Conservation (phyloP, 2,888 invertebrate species). For the Drymonia ruficornis region DNA sequence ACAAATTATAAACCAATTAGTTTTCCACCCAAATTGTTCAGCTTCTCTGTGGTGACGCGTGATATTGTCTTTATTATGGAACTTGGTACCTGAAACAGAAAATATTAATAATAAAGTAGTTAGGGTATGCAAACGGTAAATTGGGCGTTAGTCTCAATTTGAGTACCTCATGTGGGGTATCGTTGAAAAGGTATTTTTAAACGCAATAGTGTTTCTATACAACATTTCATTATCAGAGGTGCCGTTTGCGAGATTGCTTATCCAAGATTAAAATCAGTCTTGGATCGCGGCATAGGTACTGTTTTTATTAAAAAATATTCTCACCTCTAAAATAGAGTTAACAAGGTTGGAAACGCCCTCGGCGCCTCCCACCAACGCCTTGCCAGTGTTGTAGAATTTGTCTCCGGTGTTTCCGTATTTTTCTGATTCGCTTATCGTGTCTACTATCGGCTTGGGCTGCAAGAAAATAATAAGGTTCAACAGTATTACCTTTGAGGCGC, state of each 20-base stretch:
- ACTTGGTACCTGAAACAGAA: constrained; percentile 78
- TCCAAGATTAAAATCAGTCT: too few species aligned
- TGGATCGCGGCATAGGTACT: too few species aligned
- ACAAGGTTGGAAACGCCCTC: constrained; percentile 88
- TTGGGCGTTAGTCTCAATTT: too few species aligned
- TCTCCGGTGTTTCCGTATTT: constrained; percentile 92
- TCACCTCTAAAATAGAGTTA: constrained; percentile 86
- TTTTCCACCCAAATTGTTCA: constrained; percentile 84
- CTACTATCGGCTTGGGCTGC: constrained; percentile 89
- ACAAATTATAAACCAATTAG: constrained; percentile 79
- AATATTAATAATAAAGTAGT: too few species aligned
- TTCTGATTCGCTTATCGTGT: constrained; percentile 89
- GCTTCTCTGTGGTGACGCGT: constrained; percentile 77
- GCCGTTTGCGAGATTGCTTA: too few species aligned
- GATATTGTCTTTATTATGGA: constrained; percentile 77
- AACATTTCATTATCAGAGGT: too few species aligned
- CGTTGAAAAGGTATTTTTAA: too few species aligned
- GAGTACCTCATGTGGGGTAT: too few species aligned
- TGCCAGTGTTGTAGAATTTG: constrained; percentile 86
- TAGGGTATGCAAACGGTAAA: too few species aligned
- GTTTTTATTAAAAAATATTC: too few species aligned
- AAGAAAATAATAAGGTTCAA: constrained; percentile 13
- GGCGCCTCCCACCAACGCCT: constrained; percentile 87
- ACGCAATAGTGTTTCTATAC: too few species aligned
- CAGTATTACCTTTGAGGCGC: too few species aligned